Conservation (phyloP, 2,888 invertebrate genomes). For the Blomia tropicalis region DNA sequence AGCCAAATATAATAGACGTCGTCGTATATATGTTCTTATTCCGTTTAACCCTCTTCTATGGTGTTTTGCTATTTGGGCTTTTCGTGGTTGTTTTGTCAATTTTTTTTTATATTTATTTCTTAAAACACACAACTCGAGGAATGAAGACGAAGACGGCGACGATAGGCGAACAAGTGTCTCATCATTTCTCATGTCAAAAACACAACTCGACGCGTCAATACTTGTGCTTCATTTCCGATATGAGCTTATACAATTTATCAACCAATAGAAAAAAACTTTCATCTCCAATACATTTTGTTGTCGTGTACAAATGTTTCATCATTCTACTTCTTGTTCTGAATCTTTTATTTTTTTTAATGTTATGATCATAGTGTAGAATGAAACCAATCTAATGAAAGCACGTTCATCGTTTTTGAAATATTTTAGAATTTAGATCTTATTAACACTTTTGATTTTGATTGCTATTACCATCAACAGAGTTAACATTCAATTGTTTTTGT, state of each 20-base stretch:
- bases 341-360: neutral
- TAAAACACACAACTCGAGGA: too few relatives aligned
- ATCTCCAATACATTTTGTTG: neutral
- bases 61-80: too few relatives aligned
- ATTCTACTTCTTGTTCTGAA: neutral
- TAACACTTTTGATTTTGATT: too few relatives aligned
- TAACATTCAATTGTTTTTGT: too few relatives aligned
- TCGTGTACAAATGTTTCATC: too few relatives aligned
- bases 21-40: neutral
- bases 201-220: slow-evolving; percentile 8
- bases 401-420: neutral
- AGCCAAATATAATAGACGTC: neutral
- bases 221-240: neutral
- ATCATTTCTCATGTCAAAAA: slow-evolving; percentile 13
- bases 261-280: too few relatives aligned
- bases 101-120: too few relatives aligned
- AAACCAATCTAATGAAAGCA: neutral
- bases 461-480: too few relatives aligned
- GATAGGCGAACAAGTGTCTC: slow-evolving; percentile 13
- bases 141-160: too few relatives aligned
- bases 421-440: too few relatives aligned
- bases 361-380: neutral
- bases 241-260: neutral
- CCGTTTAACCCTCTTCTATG: neutral
- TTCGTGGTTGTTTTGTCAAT: too few relatives aligned